These are phyloP conservation scores for Tenthredo distinguenda DNA, from an alignment of 2,888 invertebrate species.

Conservation along the genomic window DNA sequence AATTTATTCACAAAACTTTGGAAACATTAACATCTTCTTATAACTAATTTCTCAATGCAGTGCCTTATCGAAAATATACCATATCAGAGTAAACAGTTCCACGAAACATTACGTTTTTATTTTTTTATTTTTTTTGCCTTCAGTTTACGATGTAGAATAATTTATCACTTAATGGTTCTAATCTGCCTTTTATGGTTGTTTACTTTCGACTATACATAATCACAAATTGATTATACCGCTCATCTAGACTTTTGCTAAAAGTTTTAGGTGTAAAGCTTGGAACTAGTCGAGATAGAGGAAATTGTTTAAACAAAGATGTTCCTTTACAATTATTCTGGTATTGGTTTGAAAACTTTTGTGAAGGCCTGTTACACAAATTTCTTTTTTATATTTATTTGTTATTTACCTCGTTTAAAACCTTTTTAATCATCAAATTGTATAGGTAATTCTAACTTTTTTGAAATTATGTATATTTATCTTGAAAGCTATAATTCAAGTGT, in stretches of 20 bases:
- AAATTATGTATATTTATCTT: not conserved
- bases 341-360: not conserved
- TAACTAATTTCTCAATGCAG: slow-evolving; percentile 22
- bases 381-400: not conserved
- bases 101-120: not conserved
- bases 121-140: not conserved
- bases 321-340: slow-evolving; percentile 3
- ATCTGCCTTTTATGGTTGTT: not conserved
- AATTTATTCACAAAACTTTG: not conserved
- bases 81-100: slow-evolving; percentile 27
- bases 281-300: not conserved
- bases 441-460: not conserved
- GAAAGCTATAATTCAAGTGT: not conserved
- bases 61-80: slow-evolving; percentile 27
- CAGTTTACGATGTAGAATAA: not conserved
- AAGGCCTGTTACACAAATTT: not conserved
- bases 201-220: not conserved
- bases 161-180: not conserved
- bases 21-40: slow-evolving; percentile 7
- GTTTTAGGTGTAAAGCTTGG: not conserved
- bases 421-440: not conserved
- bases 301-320: not conserved
- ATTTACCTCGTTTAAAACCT: not conserved
- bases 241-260: not conserved
- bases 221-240: not conserved